Percentiles rank a stretch among this genome's conserved stretches.
Conservation (phyloP, 1,140 invertebrate genomes). For the Chrysoperla carnea region DNA sequence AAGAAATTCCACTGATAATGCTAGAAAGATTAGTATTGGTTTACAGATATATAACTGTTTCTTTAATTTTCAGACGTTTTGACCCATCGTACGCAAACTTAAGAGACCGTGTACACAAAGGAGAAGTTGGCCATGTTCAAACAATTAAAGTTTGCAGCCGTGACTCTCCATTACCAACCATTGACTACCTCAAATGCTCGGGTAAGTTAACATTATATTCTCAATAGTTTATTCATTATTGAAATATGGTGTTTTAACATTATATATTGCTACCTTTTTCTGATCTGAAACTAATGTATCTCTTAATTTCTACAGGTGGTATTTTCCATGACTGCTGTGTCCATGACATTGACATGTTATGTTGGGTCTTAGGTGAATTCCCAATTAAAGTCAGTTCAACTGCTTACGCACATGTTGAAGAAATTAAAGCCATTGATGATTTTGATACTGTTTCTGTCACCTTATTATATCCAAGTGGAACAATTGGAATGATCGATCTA, state of each 20-base stretch:
- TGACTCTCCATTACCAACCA: conserved; percentile 38
- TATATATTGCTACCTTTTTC: background rate
- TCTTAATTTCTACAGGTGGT: conserved; percentile 32
- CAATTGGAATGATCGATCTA: conserved; percentile 41
- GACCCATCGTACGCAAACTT: conserved; percentile 40
- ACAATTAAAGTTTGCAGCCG: conserved; percentile 39
- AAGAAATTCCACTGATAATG: too few relatives aligned
- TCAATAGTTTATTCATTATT: too few relatives aligned
- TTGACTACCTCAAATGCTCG: conserved; percentile 41
- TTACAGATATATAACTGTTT: too few relatives aligned
- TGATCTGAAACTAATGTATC: background rate
- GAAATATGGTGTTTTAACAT: too few relatives aligned
- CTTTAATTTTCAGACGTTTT: conserved; percentile 28
- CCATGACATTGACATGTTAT: conserved; percentile 47
- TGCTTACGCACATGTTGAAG: conserved; percentile 33
- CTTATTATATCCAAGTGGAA: conserved; percentile 42
- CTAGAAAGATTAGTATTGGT: too few relatives aligned
- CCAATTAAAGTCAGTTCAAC: conserved; percentile 34
- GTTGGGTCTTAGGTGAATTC: conserved; percentile 40
- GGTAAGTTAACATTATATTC: conserved; percentile 28
- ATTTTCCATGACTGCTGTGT: conserved; percentile 56
- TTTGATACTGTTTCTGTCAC: conserved; percentile 43
- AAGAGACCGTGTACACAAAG: conserved; percentile 28
- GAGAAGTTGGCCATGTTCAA: conserved; percentile 41
- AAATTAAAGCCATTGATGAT: conserved; percentile 38